Evolutionary conservation across 2,888 invertebrate species (phyloP).

Genomic region (Aplocera efformata): DNA sequence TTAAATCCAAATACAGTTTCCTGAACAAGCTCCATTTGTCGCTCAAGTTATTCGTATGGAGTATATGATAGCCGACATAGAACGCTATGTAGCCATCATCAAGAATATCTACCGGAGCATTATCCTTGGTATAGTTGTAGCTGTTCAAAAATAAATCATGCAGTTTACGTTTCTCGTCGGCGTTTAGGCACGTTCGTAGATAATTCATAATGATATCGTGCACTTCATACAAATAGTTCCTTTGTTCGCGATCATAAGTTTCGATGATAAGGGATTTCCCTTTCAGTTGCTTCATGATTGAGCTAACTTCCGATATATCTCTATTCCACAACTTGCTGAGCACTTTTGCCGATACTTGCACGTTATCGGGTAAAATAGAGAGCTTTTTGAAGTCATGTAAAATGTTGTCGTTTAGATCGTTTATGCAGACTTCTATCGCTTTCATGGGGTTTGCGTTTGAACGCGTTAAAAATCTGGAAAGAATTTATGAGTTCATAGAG

Average conservation of each 20-base stretch:
- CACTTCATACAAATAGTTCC: slow-evolving; percentile 84
- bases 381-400: slow-evolving; percentile 81
- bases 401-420: slow-evolving; percentile 72
- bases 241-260: slow-evolving; percentile 80
- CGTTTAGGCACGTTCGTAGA: slow-evolving; percentile 69
- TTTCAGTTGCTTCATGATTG: slow-evolving; percentile 82
- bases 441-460: slow-evolving; percentile 66
- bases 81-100: slow-evolving; percentile 87
- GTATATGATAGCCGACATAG: slow-evolving; percentile 86
- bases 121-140: slow-evolving; percentile 74
- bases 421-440: slow-evolving; percentile 81
- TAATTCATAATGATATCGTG: slow-evolving; percentile 85
- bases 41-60: slow-evolving; percentile 66
- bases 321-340: slow-evolving; percentile 65
- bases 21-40: slow-evolving; percentile 77
- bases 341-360: slow-evolving; percentile 83
- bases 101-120: slow-evolving; percentile 79
- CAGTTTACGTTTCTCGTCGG: slow-evolving; percentile 64
- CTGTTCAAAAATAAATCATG: slow-evolving; percentile 81
- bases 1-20: slow-evolving; percentile 82
- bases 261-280: slow-evolving; percentile 84
- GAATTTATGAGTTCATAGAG: no score
- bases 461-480: slow-evolving; percentile 48
- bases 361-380: slow-evolving; percentile 84
- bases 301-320: slow-evolving; percentile 72